phyloP scores from a whole-genome alignment of 1,140 invertebrate genomes.

The Trichonephila clavipes region DNA sequence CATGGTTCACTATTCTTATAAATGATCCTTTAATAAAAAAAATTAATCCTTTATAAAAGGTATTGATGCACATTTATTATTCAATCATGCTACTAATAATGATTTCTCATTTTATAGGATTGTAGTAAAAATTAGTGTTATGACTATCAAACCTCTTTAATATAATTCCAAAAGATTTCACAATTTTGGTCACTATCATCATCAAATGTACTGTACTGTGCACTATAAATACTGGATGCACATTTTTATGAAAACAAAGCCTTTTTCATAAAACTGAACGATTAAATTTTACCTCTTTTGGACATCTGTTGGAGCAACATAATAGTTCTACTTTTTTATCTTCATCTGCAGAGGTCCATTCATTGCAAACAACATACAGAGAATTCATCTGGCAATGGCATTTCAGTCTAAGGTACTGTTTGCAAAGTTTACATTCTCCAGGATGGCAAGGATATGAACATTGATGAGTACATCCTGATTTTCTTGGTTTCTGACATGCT shows the following conservation, averaged over 20 bases:
- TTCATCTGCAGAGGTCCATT: constrained; percentile 83
- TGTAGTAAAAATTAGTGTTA: too few relatives aligned
- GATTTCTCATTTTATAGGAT: too few relatives aligned
- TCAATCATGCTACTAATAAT: too few relatives aligned
- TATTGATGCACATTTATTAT: too few relatives aligned
- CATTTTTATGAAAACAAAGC: not conserved
- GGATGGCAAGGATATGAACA: constrained; percentile 90
- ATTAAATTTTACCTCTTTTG: constrained; percentile 85
- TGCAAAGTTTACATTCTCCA: constrained; percentile 84
- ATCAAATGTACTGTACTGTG: too few relatives aligned
- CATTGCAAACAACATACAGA: constrained; percentile 87
- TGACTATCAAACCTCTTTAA: too few relatives aligned
- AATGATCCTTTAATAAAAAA: too few relatives aligned
- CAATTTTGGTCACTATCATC: too few relatives aligned
- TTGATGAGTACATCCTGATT: constrained; percentile 88
- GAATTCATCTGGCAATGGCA: constrained; percentile 91
- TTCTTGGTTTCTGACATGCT: constrained; percentile 86
- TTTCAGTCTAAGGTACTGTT: constrained; percentile 83
- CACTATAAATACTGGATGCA: not conserved
- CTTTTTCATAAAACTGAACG: not conserved
- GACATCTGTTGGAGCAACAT: constrained; percentile 91
- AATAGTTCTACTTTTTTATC: constrained; percentile 83
- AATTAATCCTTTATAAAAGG: too few relatives aligned
- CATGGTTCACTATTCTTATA: too few relatives aligned
- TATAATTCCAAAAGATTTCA: too few relatives aligned